Conservation (phyloP, 2,797 vertebrate genomes). For the Gadopsis bispinosus region DNA sequence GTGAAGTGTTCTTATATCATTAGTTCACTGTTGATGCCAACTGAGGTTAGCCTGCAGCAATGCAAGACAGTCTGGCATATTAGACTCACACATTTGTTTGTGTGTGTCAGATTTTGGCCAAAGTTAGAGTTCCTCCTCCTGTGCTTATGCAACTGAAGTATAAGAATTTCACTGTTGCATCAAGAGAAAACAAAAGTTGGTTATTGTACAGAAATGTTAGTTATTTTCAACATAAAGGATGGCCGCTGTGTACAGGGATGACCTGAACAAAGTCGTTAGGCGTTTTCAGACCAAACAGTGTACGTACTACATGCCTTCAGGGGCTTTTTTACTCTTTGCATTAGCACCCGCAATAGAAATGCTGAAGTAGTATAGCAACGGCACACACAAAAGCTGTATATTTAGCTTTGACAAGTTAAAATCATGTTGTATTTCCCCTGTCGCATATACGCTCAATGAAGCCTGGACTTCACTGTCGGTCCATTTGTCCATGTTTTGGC, state of each 20-base stretch:
- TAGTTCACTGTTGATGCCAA: conserved; percentile 14
- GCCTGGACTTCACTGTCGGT: too few species aligned
- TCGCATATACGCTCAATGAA: too few species aligned
- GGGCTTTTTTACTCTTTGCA: neutral
- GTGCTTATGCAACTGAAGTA: neutral
- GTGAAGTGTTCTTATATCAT: conserved; percentile 24
- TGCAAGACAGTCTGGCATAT: neutral
- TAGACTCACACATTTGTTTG: conserved; percentile 3
- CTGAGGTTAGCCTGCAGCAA: conserved; percentile 22
- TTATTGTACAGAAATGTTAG: neutral
- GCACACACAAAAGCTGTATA: too few species aligned
- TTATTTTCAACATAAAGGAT: neutral
- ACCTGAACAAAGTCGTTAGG: neutral
- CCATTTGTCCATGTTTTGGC: too few species aligned
- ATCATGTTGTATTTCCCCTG: too few species aligned
- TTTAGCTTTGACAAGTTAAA: too few species aligned
- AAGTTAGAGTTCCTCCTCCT: neutral
- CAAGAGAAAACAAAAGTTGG: neutral
- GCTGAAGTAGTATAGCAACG: too few species aligned
- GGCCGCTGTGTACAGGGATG: neutral
- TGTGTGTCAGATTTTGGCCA: neutral
- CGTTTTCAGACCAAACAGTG: too few species aligned
- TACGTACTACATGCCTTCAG: neutral
- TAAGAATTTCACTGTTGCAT: neutral
- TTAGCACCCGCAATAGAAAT: too few species aligned